Evolutionary conservation across 2,113 vertebrate species (phyloP), one percentile per base, ranked within the genome.

Genomic region (Passer montanus): DNA sequence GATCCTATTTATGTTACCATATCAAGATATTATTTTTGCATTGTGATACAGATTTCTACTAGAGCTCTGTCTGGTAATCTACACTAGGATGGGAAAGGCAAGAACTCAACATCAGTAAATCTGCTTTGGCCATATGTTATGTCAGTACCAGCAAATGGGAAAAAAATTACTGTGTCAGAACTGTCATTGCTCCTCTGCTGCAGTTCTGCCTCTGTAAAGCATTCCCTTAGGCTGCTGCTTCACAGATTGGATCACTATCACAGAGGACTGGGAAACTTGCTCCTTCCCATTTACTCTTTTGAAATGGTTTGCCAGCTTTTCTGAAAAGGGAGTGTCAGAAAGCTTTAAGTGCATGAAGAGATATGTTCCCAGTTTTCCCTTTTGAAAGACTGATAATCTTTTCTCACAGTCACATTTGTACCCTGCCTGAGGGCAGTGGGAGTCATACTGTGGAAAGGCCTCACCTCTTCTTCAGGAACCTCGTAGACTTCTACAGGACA

Each of bases 401-500:
- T 55, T 63, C 60, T 69, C 22, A 59, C 31, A 69, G 30, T 76
- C 72, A 77, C 41, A 33, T 66, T 66, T 74, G 33, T 59, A 43
- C 20, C 49, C 82, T 72, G 44, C 47, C 52, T 46, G 35, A 76
- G 56, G 44, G 52, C 35, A 84, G 10, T 33, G 33, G 0, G 1
- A 90, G 28, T 77, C 35, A 69, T 9, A 53, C 50, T 43, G 13
- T 0, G 56, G 30, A 84, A 84, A 64, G 30, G n/a, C n/a, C 96
- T 92, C 96, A 99, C 98, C 98, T 98, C 97, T 64, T 94, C 93
- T 76, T 98, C 98, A 77, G 98, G 98, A 89, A 98, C 95, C 93
- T 98, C 98, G 33, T 98, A 98, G 72, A 98, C 95, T 89, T 98
- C 99, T 99, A 15, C 11, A 87, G 19, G 52, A 84, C 9, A 90